A percentile compares a stretch with the other conserved stretches of the same genome.
phyloP scores from a whole-genome alignment of 2,888 invertebrate species.

The Thalpophila matura region DNA sequence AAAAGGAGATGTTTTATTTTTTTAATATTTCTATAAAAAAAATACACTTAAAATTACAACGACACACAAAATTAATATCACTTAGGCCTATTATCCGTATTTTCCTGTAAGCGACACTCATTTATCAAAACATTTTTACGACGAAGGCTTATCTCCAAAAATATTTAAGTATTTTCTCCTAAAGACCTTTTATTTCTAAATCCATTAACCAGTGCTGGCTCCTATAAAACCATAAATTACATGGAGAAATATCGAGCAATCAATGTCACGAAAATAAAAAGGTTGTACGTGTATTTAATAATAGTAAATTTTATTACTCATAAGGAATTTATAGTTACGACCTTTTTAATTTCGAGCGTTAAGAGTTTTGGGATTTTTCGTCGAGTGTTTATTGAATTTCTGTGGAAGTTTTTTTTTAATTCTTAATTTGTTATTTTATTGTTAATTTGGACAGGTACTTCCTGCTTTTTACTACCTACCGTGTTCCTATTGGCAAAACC shows the following conservation, averaged over 20 bases:
- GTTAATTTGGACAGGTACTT: too few relatives aligned
- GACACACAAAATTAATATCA: background rate
- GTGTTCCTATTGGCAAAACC: too few relatives aligned
- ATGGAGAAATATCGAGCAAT: slow-evolving; percentile 59
- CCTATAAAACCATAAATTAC: slow-evolving; percentile 62
- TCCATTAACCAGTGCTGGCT: slow-evolving; percentile 36
- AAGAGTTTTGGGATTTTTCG: slow-evolving; percentile 27
- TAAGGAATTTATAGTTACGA: slow-evolving; percentile 52
- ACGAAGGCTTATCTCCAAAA: slow-evolving; percentile 38
- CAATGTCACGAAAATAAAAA: slow-evolving; percentile 65
- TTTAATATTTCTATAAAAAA: too few relatives aligned
- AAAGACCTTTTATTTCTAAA: slow-evolving; percentile 42
- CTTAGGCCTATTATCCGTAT: background rate
- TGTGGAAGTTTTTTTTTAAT: background rate
- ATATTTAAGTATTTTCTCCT: slow-evolving; percentile 16
- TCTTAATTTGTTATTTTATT: too few relatives aligned
- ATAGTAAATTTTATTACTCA: slow-evolving; percentile 59
- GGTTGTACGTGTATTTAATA: slow-evolving; percentile 62
- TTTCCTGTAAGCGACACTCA: slow-evolving; percentile 9
- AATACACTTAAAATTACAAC: too few relatives aligned
- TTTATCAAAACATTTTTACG: slow-evolving; percentile 41
- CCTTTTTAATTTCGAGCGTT: slow-evolving; percentile 54
- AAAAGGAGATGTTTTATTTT: too few relatives aligned
- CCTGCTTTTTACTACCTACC: background rate
- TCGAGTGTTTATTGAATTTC: slow-evolving; percentile 20